These are phyloP conservation scores for Epirrhoe tristata DNA, from an alignment of 2,888 invertebrate genomes.

Conservation along the genomic window DNA sequence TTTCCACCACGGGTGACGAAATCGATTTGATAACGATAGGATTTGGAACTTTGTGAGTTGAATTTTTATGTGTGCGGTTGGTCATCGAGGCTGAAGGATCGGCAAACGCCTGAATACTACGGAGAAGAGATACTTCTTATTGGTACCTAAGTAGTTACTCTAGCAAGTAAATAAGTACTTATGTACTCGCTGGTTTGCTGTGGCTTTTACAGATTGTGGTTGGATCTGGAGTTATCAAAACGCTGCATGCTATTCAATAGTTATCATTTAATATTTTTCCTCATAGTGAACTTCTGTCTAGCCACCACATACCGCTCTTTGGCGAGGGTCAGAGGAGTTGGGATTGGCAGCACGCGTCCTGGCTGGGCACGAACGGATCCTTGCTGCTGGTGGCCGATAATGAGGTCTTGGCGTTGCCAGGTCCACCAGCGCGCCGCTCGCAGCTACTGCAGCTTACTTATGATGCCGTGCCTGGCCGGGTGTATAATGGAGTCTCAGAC, in stretches of 20 bases:
- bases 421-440: slow-evolving; percentile 88
- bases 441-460: slow-evolving; percentile 89
- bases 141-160: slow-evolving; percentile 38
- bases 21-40: slow-evolving; percentile 66
- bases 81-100: slow-evolving; percentile 39
- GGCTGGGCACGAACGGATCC: slow-evolving; percentile 92
- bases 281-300: slow-evolving; percentile 59
- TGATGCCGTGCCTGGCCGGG: slow-evolving; percentile 90
- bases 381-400: slow-evolving; percentile 93
- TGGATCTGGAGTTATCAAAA: slow-evolving; percentile 12
- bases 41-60: slow-evolving; percentile 55
- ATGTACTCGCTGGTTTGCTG: slow-evolving; percentile 37
- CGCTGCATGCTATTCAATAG: slow-evolving; percentile 30
- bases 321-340: slow-evolving; percentile 89
- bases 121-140: slow-evolving; percentile 41
- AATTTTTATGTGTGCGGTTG: slow-evolving; percentile 63
- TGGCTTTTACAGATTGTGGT: slow-evolving; percentile 38
- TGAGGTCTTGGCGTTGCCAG: slow-evolving; percentile 93
- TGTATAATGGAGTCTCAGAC: slow-evolving; percentile 97
- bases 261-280: slow-evolving; percentile 33
- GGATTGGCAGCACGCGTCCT: slow-evolving; percentile 93
- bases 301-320: slow-evolving; percentile 94
- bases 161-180: slow-evolving; percentile 41
- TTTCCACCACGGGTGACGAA: slow-evolving; percentile 61
- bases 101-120: slow-evolving; percentile 54